Evolutionary conservation across 2,888 invertebrate genomes (phyloP).

Genomic region (Hypselothyrea guttata): DNA sequence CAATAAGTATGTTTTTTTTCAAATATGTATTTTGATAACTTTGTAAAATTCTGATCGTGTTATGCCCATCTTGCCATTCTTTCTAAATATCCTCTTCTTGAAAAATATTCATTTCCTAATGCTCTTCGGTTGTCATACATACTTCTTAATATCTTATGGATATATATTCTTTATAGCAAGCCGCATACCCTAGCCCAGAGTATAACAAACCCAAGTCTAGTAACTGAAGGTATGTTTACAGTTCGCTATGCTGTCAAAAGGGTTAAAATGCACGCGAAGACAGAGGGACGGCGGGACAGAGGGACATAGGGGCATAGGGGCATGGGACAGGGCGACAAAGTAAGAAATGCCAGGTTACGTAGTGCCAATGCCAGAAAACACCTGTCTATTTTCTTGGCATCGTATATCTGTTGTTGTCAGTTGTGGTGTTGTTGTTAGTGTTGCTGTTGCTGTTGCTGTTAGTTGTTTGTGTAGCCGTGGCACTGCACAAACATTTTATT

Average conservation of each 20-base stretch:
- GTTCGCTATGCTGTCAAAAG: conserved; percentile 7
- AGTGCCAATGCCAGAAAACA: conserved; percentile 60
- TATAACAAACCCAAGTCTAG: conserved; percentile 18
- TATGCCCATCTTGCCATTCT: too few relatives aligned
- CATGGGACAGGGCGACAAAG: conserved; percentile 1
- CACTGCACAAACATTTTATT: conserved; percentile 65
- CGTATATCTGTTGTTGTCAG: too few relatives aligned
- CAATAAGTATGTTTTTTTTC: too few relatives aligned
- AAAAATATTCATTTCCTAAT: too few relatives aligned
- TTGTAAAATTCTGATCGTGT: too few relatives aligned
- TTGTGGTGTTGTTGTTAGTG: conserved; percentile 18
- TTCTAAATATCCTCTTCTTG: too few relatives aligned
- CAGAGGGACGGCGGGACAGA: conserved; percentile 14
- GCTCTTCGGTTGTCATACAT: too few relatives aligned
- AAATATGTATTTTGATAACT: too few relatives aligned
- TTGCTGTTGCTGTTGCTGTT: conserved; percentile 19
- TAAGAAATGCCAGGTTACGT: conserved; percentile 23
- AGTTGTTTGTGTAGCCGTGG: conserved; percentile 51
- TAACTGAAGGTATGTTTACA: conserved; percentile 9
- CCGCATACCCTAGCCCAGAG: conserved; percentile 13
- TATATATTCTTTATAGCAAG: too few relatives aligned
- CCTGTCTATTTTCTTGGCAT: conserved; percentile 55
- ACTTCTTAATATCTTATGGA: too few relatives aligned
- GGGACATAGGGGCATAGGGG: too few relatives aligned
- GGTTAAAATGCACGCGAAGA: conserved; percentile 26